Conservation (phyloP, 2,113 vertebrate genomes). For the Myiagra hebetior region DNA sequence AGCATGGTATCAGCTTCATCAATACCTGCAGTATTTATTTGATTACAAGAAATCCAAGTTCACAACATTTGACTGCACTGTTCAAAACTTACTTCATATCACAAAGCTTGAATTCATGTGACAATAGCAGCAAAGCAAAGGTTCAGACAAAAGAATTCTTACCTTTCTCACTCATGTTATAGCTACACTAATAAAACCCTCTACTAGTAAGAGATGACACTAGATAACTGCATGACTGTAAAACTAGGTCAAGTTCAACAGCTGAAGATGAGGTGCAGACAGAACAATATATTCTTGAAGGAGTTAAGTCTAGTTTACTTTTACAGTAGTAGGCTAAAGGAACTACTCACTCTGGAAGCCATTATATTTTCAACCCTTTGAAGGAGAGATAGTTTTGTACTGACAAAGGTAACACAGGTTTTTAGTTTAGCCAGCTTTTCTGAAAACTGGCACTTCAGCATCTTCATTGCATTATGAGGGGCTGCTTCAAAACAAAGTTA, state of each 20-base stretch:
- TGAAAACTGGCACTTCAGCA: neutral
- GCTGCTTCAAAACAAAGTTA: neutral
- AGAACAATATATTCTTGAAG: neutral
- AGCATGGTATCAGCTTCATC: neutral
- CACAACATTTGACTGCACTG: neutral
- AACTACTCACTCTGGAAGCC: neutral
- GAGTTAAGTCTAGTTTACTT: neutral
- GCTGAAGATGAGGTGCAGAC: neutral
- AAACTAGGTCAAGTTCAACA: neutral
- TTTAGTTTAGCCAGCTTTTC: neutral
- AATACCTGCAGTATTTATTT: neutral
- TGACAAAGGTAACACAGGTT: neutral
- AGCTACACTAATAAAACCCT: neutral
- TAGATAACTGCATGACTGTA: neutral
- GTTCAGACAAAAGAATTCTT: neutral
- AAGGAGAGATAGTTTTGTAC: neutral
- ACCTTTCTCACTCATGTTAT: neutral
- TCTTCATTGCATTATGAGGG: neutral
- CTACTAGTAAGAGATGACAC: neutral
- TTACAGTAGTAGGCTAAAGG: neutral
- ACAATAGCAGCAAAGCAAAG: neutral
- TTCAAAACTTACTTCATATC: neutral
- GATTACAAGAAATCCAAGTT: neutral
- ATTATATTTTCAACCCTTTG: neutral
- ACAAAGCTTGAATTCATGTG: neutral